Conservation (phyloP, 2,113 vertebrate genomes). For the Lepisosteus oculatus region DNA sequence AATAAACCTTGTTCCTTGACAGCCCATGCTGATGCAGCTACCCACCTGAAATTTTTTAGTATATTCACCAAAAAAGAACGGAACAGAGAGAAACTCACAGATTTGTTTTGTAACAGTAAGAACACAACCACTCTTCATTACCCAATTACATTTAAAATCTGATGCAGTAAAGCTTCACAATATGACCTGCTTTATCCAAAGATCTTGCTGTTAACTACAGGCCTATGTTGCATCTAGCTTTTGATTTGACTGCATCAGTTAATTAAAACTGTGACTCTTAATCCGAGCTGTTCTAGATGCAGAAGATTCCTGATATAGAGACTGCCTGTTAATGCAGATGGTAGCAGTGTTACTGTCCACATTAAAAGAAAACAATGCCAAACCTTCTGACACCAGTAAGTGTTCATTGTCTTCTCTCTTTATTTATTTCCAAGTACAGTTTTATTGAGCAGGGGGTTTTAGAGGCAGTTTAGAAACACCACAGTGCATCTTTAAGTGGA, state of each 20-base stretch:
- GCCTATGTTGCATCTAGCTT: background rate
- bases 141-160: background rate
- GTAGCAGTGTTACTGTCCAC: background rate
- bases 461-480: background rate
- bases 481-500: conserved; percentile 7
- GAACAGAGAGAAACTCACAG: background rate
- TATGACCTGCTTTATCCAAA: conserved; percentile 2
- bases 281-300: background rate
- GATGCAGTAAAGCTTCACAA: background rate
- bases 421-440: conserved; percentile 5
- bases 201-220: background rate
- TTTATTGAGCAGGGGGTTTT: conserved; percentile 1
- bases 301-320: background rate
- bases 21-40: too few relatives aligned
- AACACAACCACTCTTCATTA: conserved; percentile 1
- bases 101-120: background rate
- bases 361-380: background rate
- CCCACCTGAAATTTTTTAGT: too few relatives aligned
- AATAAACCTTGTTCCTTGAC: too few relatives aligned
- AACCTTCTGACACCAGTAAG: background rate
- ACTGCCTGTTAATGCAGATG: background rate
- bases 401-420: background rate
- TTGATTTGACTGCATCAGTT: conserved; percentile 4
- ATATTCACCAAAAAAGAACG: too few relatives aligned
- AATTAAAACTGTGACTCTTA: conserved; percentile 10